Evolutionary conservation across 2,888 invertebrate species (phyloP), one percentile per base, ranked within the genome.

Genomic region (Zygaena filipendulae): DNA sequence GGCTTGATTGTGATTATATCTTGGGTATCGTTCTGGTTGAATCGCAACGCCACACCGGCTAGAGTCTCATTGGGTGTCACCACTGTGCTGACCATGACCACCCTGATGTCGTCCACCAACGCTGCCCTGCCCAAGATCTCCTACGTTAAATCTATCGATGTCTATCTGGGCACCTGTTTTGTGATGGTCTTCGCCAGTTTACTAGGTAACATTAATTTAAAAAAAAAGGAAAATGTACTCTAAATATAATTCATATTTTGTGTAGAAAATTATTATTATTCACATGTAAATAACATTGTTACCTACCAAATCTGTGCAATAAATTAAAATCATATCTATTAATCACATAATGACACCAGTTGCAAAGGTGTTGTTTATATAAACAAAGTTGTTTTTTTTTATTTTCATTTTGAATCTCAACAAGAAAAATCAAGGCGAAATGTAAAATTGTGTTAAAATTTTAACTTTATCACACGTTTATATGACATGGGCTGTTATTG

Each of bases 121-220:
- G 94, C 95, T 53, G 94, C 94, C 55, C 86, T 99, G 68, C 98
- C 98, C 52, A 95, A 98, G 84, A 96, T 97, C 68, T 95, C 95
- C 43, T 97, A 97, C 82, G 95, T 97, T 77, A 97, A 97, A 79
- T 94, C 94, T 54, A 97, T 97, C 74, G 97, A 97, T 81, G 95
- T 97, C 53, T 97, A 95, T 81, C 83, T 96, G 81, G 95, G 95
- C 63, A 95, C 95, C 63, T 96, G 95, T 84, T 97, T 97, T 91
- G 93, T 97, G 64, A 97, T 97, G 96, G 97, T 97, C 70, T 97
- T 97, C 84, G 96, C 96, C 53, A 95, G 95, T 71, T 84, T 97
- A 62, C 82, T 97, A 82, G 95, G 95, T 93, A 85, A 87, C 42
- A 32, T 33, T 31, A n/a, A n/a, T n/a, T n/a, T n/a, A n/a, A n/a